Conservation (phyloP, 1,140 invertebrate species). For the Dendroctonus valens region DNA sequence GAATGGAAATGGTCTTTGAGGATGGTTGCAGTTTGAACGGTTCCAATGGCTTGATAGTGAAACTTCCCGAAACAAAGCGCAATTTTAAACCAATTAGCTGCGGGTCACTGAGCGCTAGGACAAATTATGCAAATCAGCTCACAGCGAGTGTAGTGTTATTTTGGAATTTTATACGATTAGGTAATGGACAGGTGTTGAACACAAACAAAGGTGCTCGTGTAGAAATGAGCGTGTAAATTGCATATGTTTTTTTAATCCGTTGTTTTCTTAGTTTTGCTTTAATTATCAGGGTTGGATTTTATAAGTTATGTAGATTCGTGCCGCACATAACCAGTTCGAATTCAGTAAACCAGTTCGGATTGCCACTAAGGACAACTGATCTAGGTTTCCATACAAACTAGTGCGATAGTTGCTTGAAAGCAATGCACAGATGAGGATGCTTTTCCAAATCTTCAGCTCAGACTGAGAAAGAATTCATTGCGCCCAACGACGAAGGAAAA, state of each 20-base stretch:
- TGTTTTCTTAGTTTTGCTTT: constrained; percentile 2
- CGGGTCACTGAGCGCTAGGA: constrained; percentile 14
- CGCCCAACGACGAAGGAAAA: no score
- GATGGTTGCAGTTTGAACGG: no score
- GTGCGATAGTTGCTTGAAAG: not conserved
- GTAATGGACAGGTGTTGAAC: constrained; percentile 10
- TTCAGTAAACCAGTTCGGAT: not conserved
- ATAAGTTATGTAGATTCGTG: constrained; percentile 9
- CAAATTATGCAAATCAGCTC: constrained; percentile 16
- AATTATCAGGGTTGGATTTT: constrained; percentile 6
- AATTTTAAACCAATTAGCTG: constrained; percentile 3
- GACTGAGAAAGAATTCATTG: no score
- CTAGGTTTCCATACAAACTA: not conserved
- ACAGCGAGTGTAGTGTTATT: constrained; percentile 5
- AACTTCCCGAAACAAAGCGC: no score
- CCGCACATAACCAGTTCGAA: not conserved
- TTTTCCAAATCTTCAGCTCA: not conserved
- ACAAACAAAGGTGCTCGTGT: constrained; percentile 16
- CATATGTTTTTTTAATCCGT: constrained; percentile 16
- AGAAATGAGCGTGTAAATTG: constrained; percentile 16
- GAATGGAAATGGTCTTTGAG: no score
- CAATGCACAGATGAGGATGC: not conserved
- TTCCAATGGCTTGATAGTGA: no score
- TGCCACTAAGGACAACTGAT: not conserved
- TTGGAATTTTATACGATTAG: constrained; percentile 21